Evolutionary conservation across 2,113 vertebrate species (phyloP), one percentile per base, ranked within the genome.

Genomic region (Dasypus novemcinctus): DNA sequence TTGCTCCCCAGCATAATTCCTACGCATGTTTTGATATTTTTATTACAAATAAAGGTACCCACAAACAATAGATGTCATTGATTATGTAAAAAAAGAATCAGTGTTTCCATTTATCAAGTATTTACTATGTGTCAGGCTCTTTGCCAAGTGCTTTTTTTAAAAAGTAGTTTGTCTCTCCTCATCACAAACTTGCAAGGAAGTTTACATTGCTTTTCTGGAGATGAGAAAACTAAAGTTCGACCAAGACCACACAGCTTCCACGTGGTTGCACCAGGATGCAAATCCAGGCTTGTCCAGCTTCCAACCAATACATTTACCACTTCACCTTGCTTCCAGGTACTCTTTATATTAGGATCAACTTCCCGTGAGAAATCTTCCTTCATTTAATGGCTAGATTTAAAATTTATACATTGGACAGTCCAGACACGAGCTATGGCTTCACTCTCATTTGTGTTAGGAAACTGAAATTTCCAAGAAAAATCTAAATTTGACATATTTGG

Each of bases 31-130:
- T 49, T 49, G 46, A 11, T 49, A 49, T 49, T 49, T 49, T 49
- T 49, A 49, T 49, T 49, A 49, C 46, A 49, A 49, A 49, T 49
- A 11, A 49, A 46, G 43, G 43, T 46, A 46, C 9, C 43, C 43
- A 46, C 43, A 46, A 46, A 46, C 43, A 46, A 46, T 46, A 46
- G 43, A 46, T 46, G 43, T 46, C 43, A 46, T 46, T 46, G 43
- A 46, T 46, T 46, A 46, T 46, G 43, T 46, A 46, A 46, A 46
- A 46, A 46, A 46, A 46, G 9, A 46, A 46, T 46, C 43, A 46
- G 43, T 46, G 43, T n/a, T 92, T 81, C 64, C 61, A 87, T 92
- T 90, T 95, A 81, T 90, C 81, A 74, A n/a, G n/a, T n/a, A n/a
- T n/a, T n/a, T n/a, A n/a, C n/a, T n/a, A n/a, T n/a, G n/a, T n/a